Percentiles rank a stretch among this genome's conserved stretches.
Evolutionary conservation across 2,797 vertebrate species (phyloP).

Genomic region (Tarsius wallacei): DNA sequence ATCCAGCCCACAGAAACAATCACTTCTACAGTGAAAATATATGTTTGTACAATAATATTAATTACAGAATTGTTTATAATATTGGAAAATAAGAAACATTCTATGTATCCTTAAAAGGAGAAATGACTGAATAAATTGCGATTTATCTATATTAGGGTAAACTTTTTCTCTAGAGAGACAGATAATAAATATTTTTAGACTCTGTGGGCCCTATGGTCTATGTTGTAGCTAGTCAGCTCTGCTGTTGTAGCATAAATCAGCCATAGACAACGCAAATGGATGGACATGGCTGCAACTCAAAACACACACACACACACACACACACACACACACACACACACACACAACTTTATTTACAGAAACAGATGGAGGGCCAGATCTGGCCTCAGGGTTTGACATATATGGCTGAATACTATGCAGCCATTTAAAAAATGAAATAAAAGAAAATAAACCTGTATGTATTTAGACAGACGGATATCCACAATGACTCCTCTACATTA

Average conservation of each 20-base stretch:
- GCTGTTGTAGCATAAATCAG: neutral
- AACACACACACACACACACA: no score
- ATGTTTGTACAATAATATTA: neutral
- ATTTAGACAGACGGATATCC: constrained; percentile 21
- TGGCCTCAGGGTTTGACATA: neutral
- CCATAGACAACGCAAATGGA: neutral
- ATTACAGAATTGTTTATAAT: constrained; percentile 3
- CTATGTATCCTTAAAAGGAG: neutral
- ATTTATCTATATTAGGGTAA: constrained; percentile 1
- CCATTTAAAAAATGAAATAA: neutral
- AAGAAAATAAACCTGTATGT: neutral
- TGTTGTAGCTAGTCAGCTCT: neutral
- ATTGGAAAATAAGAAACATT: neutral
- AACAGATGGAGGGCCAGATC: neutral
- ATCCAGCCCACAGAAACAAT: neutral
- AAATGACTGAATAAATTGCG: neutral
- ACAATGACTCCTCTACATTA: neutral
- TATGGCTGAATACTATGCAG: neutral
- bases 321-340: no score
- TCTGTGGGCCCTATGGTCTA: neutral
- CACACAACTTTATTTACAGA: neutral
- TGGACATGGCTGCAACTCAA: neutral
- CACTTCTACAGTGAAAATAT: neutral
- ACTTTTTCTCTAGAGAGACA: constrained; percentile 13
- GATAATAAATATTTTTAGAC: neutral